phyloP scores from a whole-genome alignment of 2,113 vertebrate species.

The Emydocephalus ijimae region DNA sequence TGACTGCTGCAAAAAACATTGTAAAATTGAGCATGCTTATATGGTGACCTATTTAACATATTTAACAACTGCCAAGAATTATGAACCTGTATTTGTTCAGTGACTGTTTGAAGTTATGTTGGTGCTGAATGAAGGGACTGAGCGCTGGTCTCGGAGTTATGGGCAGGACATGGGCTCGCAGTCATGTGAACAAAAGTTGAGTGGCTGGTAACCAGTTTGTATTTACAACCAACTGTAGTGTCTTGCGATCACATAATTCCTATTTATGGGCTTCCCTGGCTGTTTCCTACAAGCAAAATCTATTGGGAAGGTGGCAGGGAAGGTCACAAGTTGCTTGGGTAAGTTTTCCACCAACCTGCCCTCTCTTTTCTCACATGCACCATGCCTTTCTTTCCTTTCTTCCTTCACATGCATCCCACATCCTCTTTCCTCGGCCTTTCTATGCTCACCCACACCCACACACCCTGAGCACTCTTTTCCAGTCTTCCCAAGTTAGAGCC shows the following conservation, averaged over 20 bases:
- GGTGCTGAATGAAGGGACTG: background rate
- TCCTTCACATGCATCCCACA: background rate
- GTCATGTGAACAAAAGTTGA: background rate
- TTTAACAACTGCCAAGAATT: background rate
- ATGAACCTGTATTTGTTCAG: background rate
- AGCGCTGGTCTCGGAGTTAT: background rate
- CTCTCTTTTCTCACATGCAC: background rate
- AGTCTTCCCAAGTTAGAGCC: background rate
- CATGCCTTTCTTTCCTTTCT: background rate
- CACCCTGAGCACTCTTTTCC: background rate
- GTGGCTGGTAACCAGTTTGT: background rate
- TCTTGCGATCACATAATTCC: background rate
- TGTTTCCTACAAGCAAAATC: background rate
- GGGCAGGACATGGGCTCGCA: background rate
- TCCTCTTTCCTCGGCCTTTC: background rate
- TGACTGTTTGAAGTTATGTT: background rate
- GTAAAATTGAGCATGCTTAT: background rate
- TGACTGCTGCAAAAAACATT: background rate
- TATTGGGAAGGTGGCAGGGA: background rate
- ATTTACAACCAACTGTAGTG: background rate
- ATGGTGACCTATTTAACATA: background rate
- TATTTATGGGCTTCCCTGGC: background rate
- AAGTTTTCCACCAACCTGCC: background rate
- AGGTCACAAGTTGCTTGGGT: background rate
- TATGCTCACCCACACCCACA: background rate